Base-by-base conservation (phyloP, 2,797 vertebrate genomes). In the Hippocampus kuda region DNA sequence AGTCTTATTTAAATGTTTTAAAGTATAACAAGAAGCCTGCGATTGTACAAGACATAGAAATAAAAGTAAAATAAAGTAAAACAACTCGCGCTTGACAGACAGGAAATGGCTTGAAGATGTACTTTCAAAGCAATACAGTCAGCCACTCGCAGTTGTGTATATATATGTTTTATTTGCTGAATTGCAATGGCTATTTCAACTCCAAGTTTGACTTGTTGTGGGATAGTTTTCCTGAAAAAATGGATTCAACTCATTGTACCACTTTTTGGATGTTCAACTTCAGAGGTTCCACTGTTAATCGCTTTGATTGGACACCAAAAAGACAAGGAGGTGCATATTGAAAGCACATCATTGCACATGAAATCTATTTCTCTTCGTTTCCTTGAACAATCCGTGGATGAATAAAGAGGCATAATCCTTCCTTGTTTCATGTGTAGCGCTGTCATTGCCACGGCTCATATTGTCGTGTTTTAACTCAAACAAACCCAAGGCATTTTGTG, bases 381-480 rank as follows among this genome's bases (percentile, higher is more conserved):
- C 53, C 77, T 79, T 65, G 73, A 84, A 79, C 79, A 72, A 63
- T 75, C 42, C 59, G 38, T 59, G 62, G 75, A 73, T 77, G 82
- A 83, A 77, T 56, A 80, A 78, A 83, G 75, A 73, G 61, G 70
- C 68, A 20, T 71, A 77, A 77, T 76, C 77, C 67, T 42, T 76
- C 77, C 67, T 42, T 72, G 68, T 83, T 83, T 81, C 72, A 74
- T 81, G 82, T 83, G 79, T 78, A 76, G 27, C 70, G 65, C 62
- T 63, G 41, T 78, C 70, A 75, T 74, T 84, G 79, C 82, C 79
- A 85, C 74, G 73, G 83, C 75, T 84, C 69, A 76, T 71, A 80
- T 72, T 87, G 67, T 74, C 75, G 80, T 84, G 80, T 87, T 38
- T 85, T 78, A 84, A 87, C 77, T 86, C 78, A 86, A 85, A 85